Evolutionary conservation across 2,113 vertebrate species (phyloP), one percentile per base, ranked within the genome.

Genomic region (Arvicanthis niloticus): DNA sequence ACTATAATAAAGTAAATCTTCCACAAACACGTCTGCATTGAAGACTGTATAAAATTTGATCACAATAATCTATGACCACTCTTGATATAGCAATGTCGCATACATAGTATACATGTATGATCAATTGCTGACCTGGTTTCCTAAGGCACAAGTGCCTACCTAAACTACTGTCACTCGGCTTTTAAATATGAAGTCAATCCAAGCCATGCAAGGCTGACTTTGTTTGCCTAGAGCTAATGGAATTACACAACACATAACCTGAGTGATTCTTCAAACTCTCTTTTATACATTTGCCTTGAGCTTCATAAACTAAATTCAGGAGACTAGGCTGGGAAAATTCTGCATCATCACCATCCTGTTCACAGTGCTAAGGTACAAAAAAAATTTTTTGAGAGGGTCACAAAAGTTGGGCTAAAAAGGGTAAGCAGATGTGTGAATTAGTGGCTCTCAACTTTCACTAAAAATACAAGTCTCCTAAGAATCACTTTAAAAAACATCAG

Each of bases 141-240:
- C 48, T 80, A 84, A 85, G 37, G 80, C 78, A 96, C 60, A 96
- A 56, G 56, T 90, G 85, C 24, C 17, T 84, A 51, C n/a, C 88
- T 82, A 96, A 96, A 95, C 91, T 51, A 62, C 31, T 94, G 40
- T 92, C 84, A 88, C 75, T 86, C 67, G 94, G 45, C 12, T 53
- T 93, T 88, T 56, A 95, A 96, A 76, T 77, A 85, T 17, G 42
- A 82, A 86, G 62, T 91, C 72, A 85, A 56, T 91, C 92, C 84
- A 95, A 95, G 82, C n/a, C 73, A 95, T 85, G 77, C 68, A 91
- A 93, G 60, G 67, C 76, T 72, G 48, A 26, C 56, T 24, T 34
- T 68, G 48, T 58, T 78, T 95, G 89, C 85, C 48, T 68, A 89
- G 26, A 53, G 31, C 31, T 76, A 90, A 84, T 7, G 51, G 22